Evolutionary conservation across 2,797 vertebrate species (phyloP).

Genomic region (Bradypodion pumilum): DNA sequence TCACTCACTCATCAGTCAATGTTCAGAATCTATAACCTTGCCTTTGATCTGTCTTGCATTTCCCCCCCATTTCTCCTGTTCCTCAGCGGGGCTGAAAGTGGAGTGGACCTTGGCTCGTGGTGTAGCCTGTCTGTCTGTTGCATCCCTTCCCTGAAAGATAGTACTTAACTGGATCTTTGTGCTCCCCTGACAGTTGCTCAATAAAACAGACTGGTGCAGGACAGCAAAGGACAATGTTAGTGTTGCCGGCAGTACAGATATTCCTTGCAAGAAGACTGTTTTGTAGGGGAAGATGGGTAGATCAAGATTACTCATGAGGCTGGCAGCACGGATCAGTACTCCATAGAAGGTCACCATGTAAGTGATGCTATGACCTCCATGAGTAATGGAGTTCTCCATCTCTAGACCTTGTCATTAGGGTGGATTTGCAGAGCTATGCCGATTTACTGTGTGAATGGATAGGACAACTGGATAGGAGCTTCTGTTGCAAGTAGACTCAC

Average conservation of each 20-base stretch:
- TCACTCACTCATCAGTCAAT: not conserved
- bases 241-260: not conserved
- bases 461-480: not conserved
- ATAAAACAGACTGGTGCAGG: not conserved
- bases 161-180: not conserved
- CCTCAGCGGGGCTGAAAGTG: not conserved
- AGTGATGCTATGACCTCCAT: not conserved
- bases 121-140: not conserved
- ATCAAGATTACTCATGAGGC: not conserved
- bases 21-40: not conserved
- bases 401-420: not conserved
- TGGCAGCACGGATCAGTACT: not conserved
- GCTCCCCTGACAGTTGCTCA: not conserved
- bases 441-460: not conserved
- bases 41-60: not conserved
- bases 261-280: not conserved
- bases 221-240: not conserved
- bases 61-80: not conserved
- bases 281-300: not conserved
- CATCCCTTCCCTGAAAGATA: not conserved
- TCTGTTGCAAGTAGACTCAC: not conserved
- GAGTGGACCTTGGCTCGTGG: not conserved
- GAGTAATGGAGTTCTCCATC: not conserved
- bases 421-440: not conserved
- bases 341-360: not conserved